A percentile compares a stretch with the other conserved stretches of the same genome.
Conservation (phyloP, 2,888 invertebrate species). For the Pelosia muscerda region DNA sequence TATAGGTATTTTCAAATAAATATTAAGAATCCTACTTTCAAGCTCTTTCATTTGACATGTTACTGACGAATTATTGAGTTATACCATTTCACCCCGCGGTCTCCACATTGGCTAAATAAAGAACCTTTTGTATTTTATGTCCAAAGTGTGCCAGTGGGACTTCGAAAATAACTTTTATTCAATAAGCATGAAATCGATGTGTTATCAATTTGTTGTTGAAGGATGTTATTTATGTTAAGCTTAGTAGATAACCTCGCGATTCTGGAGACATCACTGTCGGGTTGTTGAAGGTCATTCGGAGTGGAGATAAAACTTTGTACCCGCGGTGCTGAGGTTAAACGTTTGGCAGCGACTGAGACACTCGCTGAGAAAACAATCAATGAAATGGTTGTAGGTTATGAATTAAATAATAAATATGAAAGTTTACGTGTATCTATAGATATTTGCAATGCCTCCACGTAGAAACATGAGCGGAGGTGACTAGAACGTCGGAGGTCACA, state of each 20-base stretch:
- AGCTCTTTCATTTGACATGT: conserved; percentile 51
- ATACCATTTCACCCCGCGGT: conserved; percentile 41
- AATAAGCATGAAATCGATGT: conserved; percentile 32
- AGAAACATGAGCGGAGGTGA: too few relatives aligned
- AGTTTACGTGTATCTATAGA: too few relatives aligned
- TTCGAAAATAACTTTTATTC: conserved; percentile 40
- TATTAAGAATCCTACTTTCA: neutral
- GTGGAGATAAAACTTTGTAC: too few relatives aligned
- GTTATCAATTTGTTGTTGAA: neutral
- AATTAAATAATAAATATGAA: too few relatives aligned
- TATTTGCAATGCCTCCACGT: too few relatives aligned
- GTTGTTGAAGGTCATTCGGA: too few relatives aligned
- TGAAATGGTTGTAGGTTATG: too few relatives aligned
- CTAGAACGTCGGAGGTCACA: too few relatives aligned
- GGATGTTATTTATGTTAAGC: neutral
- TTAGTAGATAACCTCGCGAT: neutral
- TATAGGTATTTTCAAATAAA: neutral
- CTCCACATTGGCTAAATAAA: conserved; percentile 52
- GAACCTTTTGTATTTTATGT: conserved; percentile 21
- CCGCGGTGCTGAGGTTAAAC: too few relatives aligned
- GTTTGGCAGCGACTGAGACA: too few relatives aligned
- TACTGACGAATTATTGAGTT: conserved; percentile 50
- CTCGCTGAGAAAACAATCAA: too few relatives aligned
- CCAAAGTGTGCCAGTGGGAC: conserved; percentile 43
- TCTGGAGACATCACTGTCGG: neutral